Base-by-base conservation (phyloP, 2,113 vertebrate species). In the Platichthys flesus region DNA sequence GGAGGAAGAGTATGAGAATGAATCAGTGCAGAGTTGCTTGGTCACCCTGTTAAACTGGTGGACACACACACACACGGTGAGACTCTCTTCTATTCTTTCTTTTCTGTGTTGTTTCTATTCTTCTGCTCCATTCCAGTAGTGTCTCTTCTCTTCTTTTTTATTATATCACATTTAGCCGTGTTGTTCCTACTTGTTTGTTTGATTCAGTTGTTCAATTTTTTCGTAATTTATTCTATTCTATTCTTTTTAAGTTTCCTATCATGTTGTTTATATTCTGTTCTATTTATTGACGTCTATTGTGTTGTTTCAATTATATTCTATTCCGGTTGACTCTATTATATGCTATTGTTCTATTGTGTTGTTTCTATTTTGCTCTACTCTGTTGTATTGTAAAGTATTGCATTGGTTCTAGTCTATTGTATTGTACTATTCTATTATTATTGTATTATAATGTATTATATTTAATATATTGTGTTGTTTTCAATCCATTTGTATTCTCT, bases 1-100 rank as follows among this genome's bases (percentile, higher is more conserved):
- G 1, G 20, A 63, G 9, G 35, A 76, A 71, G 51, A 54, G 40
- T 42, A 4, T 28, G 26, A 13, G 9, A 42, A 42, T 42, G 10
- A 88, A 89, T 84, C 88, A 83, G 85, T 76, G 74, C 68, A 0
- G 12, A 61, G 16, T 7, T 37, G 2, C 1, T 2, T 5, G 15
- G 42, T 16, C n/a, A 2, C 0, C 23, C 14, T 31, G 54, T 6
- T 3, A 31, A 45, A 31, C 14, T 49, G 16, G 45, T 6, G 5
- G 20, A n/a, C 14, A 21, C 40, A 10, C 35, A 56, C 37, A 10
- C 35, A 56, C 31, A 18, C 9, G 67, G 67, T 68, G 4, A 55
- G 66, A 23, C 13, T 37, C 35, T 14, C 31, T 4, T 3, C 45
- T 16, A 16, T 14, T 16, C 20, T 18, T 2, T 31, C 20, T 59